A percentile compares a stretch with the other conserved stretches of the same genome.
phyloP scores from a whole-genome alignment of 2,797 vertebrate species.

The Poeciliopsis presidionis region DNA sequence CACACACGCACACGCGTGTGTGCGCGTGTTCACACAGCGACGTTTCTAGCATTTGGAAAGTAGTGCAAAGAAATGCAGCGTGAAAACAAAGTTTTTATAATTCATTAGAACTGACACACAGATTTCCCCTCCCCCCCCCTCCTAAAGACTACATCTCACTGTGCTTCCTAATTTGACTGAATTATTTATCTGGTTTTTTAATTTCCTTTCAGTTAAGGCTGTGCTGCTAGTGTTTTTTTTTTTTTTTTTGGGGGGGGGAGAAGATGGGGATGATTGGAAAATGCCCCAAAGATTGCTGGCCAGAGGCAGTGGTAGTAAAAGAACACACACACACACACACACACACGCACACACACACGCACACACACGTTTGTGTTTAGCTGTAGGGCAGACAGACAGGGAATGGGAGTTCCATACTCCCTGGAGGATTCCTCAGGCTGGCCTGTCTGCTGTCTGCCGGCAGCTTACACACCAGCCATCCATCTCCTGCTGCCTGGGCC shows the following conservation, averaged over 20 bases:
- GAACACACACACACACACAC: slow-evolving; percentile 51
- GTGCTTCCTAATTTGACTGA: slow-evolving; percentile 66
- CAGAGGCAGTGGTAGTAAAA: slow-evolving; percentile 77
- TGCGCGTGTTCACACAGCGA: slow-evolving; percentile 16
- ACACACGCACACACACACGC: slow-evolving; percentile 14
- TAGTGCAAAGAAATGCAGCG: slow-evolving; percentile 78
- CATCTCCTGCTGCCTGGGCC: slow-evolving; percentile 77
- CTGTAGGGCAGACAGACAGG: slow-evolving; percentile 79
- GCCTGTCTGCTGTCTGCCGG: slow-evolving; percentile 80
- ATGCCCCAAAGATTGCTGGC: slow-evolving; percentile 79
- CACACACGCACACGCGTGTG: background rate
- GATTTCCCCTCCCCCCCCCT: slow-evolving; percentile 36
- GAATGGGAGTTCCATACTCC: slow-evolving; percentile 82
- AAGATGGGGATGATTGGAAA: slow-evolving; percentile 74
- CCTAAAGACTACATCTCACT: slow-evolving; percentile 57
- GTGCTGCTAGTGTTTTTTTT: slow-evolving; percentile 38
- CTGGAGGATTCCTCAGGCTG: slow-evolving; percentile 77
- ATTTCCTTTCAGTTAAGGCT: slow-evolving; percentile 73
- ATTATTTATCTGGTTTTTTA: slow-evolving; percentile 76
- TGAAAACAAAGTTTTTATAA: slow-evolving; percentile 81
- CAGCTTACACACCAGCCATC: slow-evolving; percentile 82
- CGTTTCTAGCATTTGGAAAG: slow-evolving; percentile 75
- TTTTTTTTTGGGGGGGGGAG: background rate
- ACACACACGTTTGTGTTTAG: slow-evolving; percentile 73
- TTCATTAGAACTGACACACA: slow-evolving; percentile 74